These are phyloP conservation scores for Potamarius usumacintae DNA, from an alignment of 2,113 vertebrate genomes.

Conservation along the genomic window DNA sequence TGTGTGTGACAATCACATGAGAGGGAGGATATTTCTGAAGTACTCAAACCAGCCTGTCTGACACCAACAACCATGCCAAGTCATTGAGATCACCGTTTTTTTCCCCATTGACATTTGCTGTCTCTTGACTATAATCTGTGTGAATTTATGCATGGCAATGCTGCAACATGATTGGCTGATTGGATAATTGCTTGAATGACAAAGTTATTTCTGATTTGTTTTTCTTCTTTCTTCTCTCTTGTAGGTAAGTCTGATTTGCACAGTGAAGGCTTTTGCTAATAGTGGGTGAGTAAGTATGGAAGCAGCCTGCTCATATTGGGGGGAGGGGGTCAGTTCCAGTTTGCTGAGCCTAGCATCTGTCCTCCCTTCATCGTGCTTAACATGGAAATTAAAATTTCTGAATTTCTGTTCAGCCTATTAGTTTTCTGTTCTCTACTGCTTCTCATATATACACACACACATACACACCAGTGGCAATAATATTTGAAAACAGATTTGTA, in stretches of 20 bases:
- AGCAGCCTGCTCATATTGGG: neutral
- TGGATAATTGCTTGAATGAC: neutral
- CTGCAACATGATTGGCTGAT: neutral
- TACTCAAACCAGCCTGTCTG: neutral
- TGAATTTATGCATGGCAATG: neutral
- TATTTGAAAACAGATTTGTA: neutral
- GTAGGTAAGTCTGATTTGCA: slow-evolving; percentile 29
- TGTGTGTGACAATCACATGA: neutral
- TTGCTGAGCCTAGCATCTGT: slow-evolving; percentile 15
- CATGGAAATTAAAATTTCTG: neutral
- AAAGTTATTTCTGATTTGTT: neutral
- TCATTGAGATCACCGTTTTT: neutral
- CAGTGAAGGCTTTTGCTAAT: slow-evolving; percentile 1
- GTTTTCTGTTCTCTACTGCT: neutral
- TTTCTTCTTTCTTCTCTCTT: neutral
- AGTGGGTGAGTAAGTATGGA: neutral
- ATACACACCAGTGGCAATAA: neutral
- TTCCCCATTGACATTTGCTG: neutral
- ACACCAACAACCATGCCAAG: neutral
- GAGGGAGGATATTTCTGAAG: neutral
- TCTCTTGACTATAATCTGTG: neutral
- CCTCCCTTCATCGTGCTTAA: neutral
- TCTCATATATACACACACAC: too few relatives aligned
- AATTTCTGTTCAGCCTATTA: neutral
- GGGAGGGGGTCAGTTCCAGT: neutral